These are phyloP conservation scores for Diploptera punctata DNA, from an alignment of 2,888 invertebrate genomes.

Conservation along the genomic window DNA sequence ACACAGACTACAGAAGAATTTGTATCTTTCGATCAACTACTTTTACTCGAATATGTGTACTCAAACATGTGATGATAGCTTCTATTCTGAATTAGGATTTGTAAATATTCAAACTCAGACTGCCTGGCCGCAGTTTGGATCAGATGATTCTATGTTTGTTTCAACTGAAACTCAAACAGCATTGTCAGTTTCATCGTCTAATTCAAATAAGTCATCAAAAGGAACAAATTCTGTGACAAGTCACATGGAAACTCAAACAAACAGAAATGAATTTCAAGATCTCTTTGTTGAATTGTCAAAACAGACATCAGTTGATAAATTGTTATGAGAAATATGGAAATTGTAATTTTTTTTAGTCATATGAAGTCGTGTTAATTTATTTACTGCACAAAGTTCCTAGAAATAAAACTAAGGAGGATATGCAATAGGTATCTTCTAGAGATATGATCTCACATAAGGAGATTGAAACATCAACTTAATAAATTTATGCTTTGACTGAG, in stretches of 20 bases:
- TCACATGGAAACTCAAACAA: conserved; percentile 42
- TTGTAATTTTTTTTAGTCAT: not conserved
- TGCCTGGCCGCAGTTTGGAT: conserved; percentile 58
- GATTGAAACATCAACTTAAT: too few relatives aligned
- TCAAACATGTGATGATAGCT: conserved; percentile 63
- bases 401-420: too few relatives aligned
- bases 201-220: not conserved
- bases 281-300: conserved; percentile 40
- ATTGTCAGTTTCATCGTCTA: conserved; percentile 24
- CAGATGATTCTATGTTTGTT: conserved; percentile 59
- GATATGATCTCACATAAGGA: too few relatives aligned
- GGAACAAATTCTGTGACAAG: conserved; percentile 34
- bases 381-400: too few relatives aligned
- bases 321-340: conserved; percentile 35
- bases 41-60: conserved; percentile 59
- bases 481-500: too few relatives aligned
- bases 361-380: too few relatives aligned
- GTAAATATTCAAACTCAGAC: conserved; percentile 71
- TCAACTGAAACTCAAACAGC: conserved; percentile 67
- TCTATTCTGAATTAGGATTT: conserved; percentile 62
- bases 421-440: too few relatives aligned
- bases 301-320: conserved; percentile 33
- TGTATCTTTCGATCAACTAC: conserved; percentile 54
- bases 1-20: conserved; percentile 54
- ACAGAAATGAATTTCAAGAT: conserved; percentile 37